A percentile compares a stretch with the other conserved stretches of the same genome.
These are phyloP conservation scores for Microtus richardsoni DNA, from an alignment of 2,113 vertebrate genomes.

Conservation along the genomic window DNA sequence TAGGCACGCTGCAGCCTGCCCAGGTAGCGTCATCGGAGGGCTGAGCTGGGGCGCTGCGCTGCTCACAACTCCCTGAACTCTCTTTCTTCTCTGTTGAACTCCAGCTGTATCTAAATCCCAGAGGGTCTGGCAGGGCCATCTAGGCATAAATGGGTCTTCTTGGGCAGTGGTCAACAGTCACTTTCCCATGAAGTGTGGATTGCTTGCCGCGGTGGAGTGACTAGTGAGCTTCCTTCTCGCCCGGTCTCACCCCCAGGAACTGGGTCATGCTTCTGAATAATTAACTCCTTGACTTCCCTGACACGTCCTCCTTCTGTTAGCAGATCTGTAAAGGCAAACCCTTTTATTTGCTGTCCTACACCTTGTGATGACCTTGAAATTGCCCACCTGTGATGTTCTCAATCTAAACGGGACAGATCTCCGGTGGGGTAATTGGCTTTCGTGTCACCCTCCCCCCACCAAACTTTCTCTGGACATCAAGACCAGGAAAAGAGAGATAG, in stretches of 20 bases:
- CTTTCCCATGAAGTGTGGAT: conserved; percentile 49
- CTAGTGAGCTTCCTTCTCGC: conserved; percentile 33
- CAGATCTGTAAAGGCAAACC: not conserved
- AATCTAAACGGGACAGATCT: not conserved
- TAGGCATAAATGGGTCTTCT: conserved; percentile 28
- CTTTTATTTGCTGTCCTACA: not conserved
- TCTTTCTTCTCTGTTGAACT: conserved; percentile 13
- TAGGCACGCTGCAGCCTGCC: not conserved
- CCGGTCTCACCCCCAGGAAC: conserved; percentile 60
- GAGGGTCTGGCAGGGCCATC: not conserved
- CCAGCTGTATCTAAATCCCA: not conserved
- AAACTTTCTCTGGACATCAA: not conserved
- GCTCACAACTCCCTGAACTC: not conserved
- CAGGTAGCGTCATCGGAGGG: not conserved
- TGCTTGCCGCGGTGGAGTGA: conserved; percentile 59
- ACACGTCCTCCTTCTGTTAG: not conserved
- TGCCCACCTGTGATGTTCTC: not conserved
- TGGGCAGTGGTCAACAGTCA: conserved; percentile 37
- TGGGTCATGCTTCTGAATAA: conserved; percentile 78
- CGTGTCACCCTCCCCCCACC: not conserved
- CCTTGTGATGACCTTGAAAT: not conserved
- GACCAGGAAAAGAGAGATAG: not conserved
- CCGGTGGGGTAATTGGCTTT: not conserved
- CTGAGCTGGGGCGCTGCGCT: not conserved
- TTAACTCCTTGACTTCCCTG: conserved; percentile 65